Conservation (phyloP, 2,113 vertebrate species). For the Acanthisitta chloris region DNA sequence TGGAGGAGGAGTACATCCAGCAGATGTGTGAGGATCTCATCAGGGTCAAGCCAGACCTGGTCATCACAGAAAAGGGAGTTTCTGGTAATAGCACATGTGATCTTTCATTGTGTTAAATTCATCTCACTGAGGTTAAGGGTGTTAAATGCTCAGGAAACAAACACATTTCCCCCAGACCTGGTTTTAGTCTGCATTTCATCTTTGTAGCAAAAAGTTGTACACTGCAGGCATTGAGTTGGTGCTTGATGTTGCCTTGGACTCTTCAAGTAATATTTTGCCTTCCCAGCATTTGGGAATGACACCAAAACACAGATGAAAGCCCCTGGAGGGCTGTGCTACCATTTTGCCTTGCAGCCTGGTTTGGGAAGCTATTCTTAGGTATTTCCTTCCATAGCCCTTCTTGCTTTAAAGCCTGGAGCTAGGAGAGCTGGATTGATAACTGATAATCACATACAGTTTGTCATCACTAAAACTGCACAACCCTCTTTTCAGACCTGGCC, state of each 20-base stretch:
- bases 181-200: background rate
- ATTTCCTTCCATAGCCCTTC: background rate
- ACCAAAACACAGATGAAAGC: background rate
- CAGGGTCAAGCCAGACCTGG: conserved; percentile 87
- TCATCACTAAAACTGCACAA: background rate
- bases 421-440: background rate
- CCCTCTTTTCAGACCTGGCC: conserved; percentile 83
- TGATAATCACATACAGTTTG: background rate
- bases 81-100: conserved; percentile 73
- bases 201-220: background rate
- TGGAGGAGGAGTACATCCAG: conserved; percentile 97
- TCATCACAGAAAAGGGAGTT: conserved; percentile 96
- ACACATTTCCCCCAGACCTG: background rate
- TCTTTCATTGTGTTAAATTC: background rate
- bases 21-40: conserved; percentile 95
- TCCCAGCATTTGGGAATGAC: background rate
- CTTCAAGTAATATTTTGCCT: background rate
- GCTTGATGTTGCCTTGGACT: background rate
- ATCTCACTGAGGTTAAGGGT: fast-evolving
- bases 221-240: background rate
- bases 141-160: background rate
- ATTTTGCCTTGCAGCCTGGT: background rate
- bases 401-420: background rate
- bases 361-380: background rate
- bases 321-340: fast-evolving